Evolutionary conservation across 2,888 invertebrate species (phyloP).

Genomic region (Drosophila conformis): DNA sequence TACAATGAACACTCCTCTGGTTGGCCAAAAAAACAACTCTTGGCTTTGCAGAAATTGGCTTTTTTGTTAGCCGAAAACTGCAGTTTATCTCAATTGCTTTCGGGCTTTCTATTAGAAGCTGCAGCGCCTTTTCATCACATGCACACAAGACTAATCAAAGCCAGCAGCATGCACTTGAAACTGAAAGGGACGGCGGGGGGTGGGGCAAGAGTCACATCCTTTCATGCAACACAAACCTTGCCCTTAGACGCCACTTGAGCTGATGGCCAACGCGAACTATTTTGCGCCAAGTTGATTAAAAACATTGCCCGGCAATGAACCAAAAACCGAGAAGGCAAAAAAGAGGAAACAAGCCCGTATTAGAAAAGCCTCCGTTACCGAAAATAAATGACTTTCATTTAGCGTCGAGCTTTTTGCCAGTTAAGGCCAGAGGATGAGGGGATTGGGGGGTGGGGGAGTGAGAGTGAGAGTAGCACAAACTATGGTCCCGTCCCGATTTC

Average conservation of each 20-base stretch:
- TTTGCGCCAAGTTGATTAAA: slow-evolving; percentile 75
- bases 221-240: slow-evolving; percentile 47
- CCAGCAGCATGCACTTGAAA: slow-evolving; percentile 42
- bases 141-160: slow-evolving; percentile 51
- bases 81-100: slow-evolving; percentile 56
- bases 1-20: not conserved
- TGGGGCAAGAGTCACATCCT: slow-evolving; percentile 13
- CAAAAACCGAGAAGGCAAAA: slow-evolving; percentile 17
- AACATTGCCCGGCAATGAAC: slow-evolving; percentile 71
- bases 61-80: slow-evolving; percentile 11
- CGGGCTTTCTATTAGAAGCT: slow-evolving; percentile 38
- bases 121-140: slow-evolving; percentile 43
- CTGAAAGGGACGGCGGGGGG: slow-evolving; percentile 3
- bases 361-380: slow-evolving; percentile 11
- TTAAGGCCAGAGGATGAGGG: not conserved
- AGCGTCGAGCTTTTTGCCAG: slow-evolving; percentile 42
- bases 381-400: slow-evolving; percentile 81
- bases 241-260: slow-evolving; percentile 58
- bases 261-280: slow-evolving; percentile 62
- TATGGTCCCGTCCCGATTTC: slow-evolving; percentile 54
- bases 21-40: not conserved
- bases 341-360: slow-evolving; percentile 1
- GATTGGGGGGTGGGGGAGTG: no score
- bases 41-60: not conserved
- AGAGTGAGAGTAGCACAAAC: slow-evolving; percentile 50